A percentile compares a stretch with the other conserved stretches of the same genome.
These are phyloP conservation scores for Aspiorhynchus laticeps DNA, from an alignment of 2,113 vertebrate species.

Conservation along the genomic window DNA sequence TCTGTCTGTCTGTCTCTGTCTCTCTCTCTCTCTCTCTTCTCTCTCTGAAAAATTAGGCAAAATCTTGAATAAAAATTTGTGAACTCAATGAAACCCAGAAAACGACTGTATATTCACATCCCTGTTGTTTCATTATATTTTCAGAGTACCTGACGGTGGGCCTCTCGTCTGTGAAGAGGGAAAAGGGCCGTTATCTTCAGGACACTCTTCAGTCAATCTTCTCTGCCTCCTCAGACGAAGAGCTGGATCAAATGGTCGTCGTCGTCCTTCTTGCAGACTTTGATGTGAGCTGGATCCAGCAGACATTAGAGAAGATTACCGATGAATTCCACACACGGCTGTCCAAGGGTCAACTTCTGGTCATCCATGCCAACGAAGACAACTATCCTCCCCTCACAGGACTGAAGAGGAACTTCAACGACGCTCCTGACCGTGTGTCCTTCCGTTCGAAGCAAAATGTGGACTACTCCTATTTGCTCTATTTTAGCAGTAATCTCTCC, in stretches of 20 bases:
- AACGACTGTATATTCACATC: not conserved
- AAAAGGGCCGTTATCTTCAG: conserved; percentile 73
- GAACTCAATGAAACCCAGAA: not conserved
- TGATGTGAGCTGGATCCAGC: conserved; percentile 70
- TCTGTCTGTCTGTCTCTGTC: no score
- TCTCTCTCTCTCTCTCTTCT: no score
- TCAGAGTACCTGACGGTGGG: conserved; percentile 82
- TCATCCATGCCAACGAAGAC: conserved; percentile 70
- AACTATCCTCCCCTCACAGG: conserved; percentile 72
- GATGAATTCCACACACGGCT: conserved; percentile 68
- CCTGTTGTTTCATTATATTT: conserved; percentile 13
- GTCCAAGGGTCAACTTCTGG: conserved; percentile 74
- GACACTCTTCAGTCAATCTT: conserved; percentile 83
- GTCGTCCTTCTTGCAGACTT: conserved; percentile 82
- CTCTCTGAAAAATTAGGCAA: no score
- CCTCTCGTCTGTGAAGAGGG: conserved; percentile 72
- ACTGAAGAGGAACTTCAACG: conserved; percentile 78
- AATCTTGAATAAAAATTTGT: not conserved
- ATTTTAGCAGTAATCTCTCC: conserved; percentile 78
- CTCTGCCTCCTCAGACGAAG: conserved; percentile 73
- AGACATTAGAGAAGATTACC: conserved; percentile 56
- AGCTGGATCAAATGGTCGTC: conserved; percentile 81
- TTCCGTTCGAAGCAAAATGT: conserved; percentile 87
- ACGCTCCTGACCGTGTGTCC: conserved; percentile 73
- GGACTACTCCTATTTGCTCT: conserved; percentile 82